Evolutionary conservation across 2,113 vertebrate genomes (phyloP).

Genomic region (Oryzias woworae): DNA sequence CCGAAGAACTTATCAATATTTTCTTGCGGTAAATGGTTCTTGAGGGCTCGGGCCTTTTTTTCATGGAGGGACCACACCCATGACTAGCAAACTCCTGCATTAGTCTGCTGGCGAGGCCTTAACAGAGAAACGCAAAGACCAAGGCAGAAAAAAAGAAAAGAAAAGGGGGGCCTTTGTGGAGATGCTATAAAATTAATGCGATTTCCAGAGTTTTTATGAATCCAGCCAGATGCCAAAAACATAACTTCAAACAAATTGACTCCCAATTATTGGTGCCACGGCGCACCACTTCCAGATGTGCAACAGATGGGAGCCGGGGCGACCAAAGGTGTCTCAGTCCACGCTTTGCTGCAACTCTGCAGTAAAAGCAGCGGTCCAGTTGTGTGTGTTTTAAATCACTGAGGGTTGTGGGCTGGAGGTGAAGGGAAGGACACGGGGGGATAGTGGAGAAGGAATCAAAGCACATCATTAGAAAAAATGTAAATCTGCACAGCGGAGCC

Average conservation of each 20-base stretch:
- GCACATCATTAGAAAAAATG: conserved; percentile 74
- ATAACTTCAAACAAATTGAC: conserved; percentile 87
- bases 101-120: conserved; percentile 58
- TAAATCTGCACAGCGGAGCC: conserved; percentile 60
- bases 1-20: conserved; percentile 16
- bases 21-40: conserved; percentile 41
- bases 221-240: conserved; percentile 80
- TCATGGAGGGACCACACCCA: conserved; percentile 63
- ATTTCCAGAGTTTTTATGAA: conserved; percentile 82
- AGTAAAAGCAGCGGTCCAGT: conserved; percentile 69
- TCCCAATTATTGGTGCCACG: conserved; percentile 79
- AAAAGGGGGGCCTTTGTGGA: conserved; percentile 47
- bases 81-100: conserved; percentile 62
- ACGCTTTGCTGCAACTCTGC: conserved; percentile 63
- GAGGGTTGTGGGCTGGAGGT: conserved; percentile 72
- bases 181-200: conserved; percentile 79
- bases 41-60: conserved; percentile 28
- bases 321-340: conserved; percentile 72
- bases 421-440: conserved; percentile 70
- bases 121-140: conserved; percentile 59
- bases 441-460: conserved; percentile 56
- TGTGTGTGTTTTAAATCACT: conserved; percentile 79
- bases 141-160: conserved; percentile 28
- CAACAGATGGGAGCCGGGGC: conserved; percentile 75
- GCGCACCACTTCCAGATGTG: conserved; percentile 81